These are phyloP conservation scores for Stigmatopora nigra DNA, from an alignment of 2,113 vertebrate genomes.

Conservation along the genomic window DNA sequence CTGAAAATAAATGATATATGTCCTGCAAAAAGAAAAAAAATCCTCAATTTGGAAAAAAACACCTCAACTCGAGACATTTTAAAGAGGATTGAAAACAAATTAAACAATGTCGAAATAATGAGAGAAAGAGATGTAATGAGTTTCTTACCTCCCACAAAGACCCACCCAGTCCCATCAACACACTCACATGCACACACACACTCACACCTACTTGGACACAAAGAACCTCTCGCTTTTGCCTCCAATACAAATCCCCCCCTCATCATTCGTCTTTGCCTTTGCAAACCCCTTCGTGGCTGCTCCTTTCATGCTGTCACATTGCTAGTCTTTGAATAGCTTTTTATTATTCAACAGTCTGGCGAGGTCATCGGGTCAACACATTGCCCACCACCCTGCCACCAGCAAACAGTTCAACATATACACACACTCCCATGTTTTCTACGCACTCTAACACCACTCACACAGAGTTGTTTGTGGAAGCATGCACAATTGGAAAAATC, in stretches of 20 bases:
- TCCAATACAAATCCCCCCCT: background rate
- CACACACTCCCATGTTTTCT: slow-evolving; percentile 20
- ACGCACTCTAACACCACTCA: slow-evolving; percentile 12
- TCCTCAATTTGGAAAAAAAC: slow-evolving; percentile 42
- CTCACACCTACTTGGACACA: slow-evolving; percentile 19
- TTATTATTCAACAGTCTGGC: slow-evolving; percentile 67
- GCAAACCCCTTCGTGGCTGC: slow-evolving; percentile 27
- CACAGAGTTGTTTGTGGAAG: slow-evolving; percentile 14
- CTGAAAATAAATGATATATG: too few species aligned
- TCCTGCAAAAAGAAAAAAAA: slow-evolving; percentile 22
- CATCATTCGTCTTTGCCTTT: background rate
- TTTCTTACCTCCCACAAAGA: slow-evolving; percentile 64
- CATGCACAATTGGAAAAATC: slow-evolving; percentile 8
- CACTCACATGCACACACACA: background rate
- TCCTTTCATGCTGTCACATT: slow-evolving; percentile 63
- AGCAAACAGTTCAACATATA: slow-evolving; percentile 51
- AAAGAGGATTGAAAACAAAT: slow-evolving; percentile 17
- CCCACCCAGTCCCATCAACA: slow-evolving; percentile 13
- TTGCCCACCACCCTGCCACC: slow-evolving; percentile 58
- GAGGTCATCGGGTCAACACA: slow-evolving; percentile 52
- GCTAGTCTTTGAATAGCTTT: slow-evolving; percentile 59
- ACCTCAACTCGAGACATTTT: slow-evolving; percentile 26
- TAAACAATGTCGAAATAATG: slow-evolving; percentile 28
- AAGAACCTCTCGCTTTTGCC: background rate
- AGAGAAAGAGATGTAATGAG: slow-evolving; percentile 51